Evolutionary conservation across 2,888 invertebrate species (phyloP).

Genomic region (Cephus pygmeus): DNA sequence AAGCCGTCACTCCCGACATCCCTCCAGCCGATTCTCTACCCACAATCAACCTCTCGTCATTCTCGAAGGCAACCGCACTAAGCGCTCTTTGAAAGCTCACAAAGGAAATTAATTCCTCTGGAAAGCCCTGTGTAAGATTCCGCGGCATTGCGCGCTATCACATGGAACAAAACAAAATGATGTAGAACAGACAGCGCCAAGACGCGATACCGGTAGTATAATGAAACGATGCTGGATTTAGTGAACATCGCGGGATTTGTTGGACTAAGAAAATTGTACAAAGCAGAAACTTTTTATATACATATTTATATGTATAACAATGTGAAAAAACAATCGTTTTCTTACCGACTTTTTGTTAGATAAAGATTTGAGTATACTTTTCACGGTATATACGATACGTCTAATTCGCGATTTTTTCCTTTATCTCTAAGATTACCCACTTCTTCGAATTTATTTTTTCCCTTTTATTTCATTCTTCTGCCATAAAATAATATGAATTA

Average conservation of each 20-base stretch:
- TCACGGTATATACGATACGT: too few species aligned
- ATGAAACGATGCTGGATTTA: too few species aligned
- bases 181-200: neutral
- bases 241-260: too few species aligned
- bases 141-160: constrained; percentile 15
- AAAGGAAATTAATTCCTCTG: constrained; percentile 52
- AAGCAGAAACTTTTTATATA: too few species aligned
- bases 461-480: neutral
- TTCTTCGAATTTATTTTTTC: neutral
- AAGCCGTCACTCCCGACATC: neutral
- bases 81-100: constrained; percentile 45
- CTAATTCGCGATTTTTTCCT: too few species aligned
- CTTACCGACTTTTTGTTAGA: too few species aligned
- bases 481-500: neutral
- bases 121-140: constrained; percentile 33
- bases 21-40: constrained; percentile 9
- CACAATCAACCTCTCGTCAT: constrained; percentile 43
- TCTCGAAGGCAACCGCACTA: constrained; percentile 42
- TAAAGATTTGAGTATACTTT: too few species aligned
- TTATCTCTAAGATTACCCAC: too few species aligned
- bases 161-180: neutral
- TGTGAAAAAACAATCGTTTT: too few species aligned
- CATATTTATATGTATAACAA: too few species aligned
- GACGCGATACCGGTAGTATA: neutral
- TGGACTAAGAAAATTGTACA: too few species aligned